Evolutionary conservation across 2,888 invertebrate species (phyloP).

Genomic region (Volucella inflata): DNA sequence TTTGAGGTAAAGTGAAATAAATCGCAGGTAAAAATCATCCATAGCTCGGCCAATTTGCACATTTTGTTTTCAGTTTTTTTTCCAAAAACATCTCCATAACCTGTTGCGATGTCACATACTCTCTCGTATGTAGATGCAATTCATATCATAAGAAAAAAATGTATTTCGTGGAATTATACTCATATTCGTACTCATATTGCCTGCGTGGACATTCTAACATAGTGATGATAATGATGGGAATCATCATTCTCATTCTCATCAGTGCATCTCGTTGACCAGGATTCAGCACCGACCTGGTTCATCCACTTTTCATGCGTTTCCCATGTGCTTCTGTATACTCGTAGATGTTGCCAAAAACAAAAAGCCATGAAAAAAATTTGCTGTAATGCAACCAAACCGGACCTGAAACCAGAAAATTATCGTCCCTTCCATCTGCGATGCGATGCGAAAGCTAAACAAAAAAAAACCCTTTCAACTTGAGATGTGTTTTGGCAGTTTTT

Average conservation of each 20-base stretch:
- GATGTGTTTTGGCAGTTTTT: slow-evolving; percentile 69
- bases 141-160: neutral
- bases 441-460: too few species aligned
- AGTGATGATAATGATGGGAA: slow-evolving; percentile 41
- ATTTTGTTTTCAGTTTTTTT: slow-evolving; percentile 23
- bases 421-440: slow-evolving; percentile 65
- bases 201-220: slow-evolving; percentile 25
- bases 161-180: neutral
- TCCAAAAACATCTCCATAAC: slow-evolving; percentile 53
- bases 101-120: slow-evolving; percentile 47
- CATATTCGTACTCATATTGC: neutral
- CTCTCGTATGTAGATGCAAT: slow-evolving; percentile 26
- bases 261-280: neutral
- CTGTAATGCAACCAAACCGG: slow-evolving; percentile 71
- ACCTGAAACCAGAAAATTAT: slow-evolving; percentile 73
- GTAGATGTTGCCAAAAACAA: slow-evolving; percentile 42
- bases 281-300: slow-evolving; percentile 44
- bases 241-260: slow-evolving; percentile 55
- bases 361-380: neutral
- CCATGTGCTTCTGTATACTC: slow-evolving; percentile 53
- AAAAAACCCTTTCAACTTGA: neutral
- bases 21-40: slow-evolving; percentile 11
- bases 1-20: slow-evolving; percentile 50
- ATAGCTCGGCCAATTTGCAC: slow-evolving; percentile 52
- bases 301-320: slow-evolving; percentile 71